These are phyloP conservation scores for Oryzias melastigma DNA, from an alignment of 2,113 vertebrate species.

Conservation along the genomic window DNA sequence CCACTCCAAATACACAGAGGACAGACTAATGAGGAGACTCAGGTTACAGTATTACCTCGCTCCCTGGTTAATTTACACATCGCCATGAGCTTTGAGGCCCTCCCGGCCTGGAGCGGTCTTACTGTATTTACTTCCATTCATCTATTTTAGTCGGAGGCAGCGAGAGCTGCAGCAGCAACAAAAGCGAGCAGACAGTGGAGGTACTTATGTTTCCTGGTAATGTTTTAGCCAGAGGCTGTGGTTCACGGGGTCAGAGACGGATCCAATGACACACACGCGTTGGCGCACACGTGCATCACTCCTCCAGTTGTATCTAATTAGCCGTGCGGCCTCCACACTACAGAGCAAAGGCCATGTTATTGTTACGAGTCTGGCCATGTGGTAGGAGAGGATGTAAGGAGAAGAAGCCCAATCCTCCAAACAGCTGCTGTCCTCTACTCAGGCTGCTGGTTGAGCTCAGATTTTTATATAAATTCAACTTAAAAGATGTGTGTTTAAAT, in stretches of 20 bases:
- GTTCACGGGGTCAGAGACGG: slow-evolving; percentile 58
- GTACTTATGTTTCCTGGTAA: slow-evolving; percentile 47
- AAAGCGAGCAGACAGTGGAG: slow-evolving; percentile 22
- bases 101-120: slow-evolving; percentile 2
- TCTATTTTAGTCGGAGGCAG: slow-evolving; percentile 36
- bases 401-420: neutral
- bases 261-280: slow-evolving; percentile 39
- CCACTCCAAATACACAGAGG: slow-evolving; percentile 19
- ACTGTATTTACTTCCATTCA: slow-evolving; percentile 45
- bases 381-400: neutral
- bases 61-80: slow-evolving; percentile 43
- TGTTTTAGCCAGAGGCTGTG: slow-evolving; percentile 55
- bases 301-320: slow-evolving; percentile 57
- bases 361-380: slow-evolving; percentile 11
- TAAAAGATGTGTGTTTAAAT: too few species aligned
- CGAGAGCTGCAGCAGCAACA: slow-evolving; percentile 20
- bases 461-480: too few species aligned
- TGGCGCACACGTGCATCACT: slow-evolving; percentile 12
- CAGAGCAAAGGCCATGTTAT: slow-evolving; percentile 24
- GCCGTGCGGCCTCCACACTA: slow-evolving; percentile 17
- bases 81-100: slow-evolving; percentile 11
- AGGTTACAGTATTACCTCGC: slow-evolving; percentile 27
- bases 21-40: slow-evolving; percentile 34
- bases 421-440: slow-evolving; percentile 1
- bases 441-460: neutral